Evolutionary conservation across 2,888 invertebrate species (phyloP).

Genomic region (Bimastos eiseni): DNA sequence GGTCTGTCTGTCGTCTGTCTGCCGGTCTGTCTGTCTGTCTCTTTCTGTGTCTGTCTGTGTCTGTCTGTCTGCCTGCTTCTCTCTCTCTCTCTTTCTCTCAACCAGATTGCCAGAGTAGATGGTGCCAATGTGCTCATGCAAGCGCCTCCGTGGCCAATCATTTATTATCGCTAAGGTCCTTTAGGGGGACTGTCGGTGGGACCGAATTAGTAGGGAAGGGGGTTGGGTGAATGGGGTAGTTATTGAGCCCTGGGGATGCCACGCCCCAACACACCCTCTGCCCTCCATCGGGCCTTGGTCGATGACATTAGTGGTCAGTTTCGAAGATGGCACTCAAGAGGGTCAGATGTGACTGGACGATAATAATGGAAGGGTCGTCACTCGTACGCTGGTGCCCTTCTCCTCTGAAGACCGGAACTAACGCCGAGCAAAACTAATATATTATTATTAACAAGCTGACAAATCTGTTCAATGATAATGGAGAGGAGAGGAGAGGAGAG

Average conservation of each 20-base stretch:
- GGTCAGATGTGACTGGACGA: background rate
- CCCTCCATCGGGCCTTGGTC: background rate
- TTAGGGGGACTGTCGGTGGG: conserved; percentile 13
- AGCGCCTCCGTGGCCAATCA: background rate
- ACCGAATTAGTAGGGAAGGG: background rate
- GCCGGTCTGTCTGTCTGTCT: too few species aligned
- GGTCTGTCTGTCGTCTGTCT: too few species aligned
- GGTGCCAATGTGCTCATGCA: background rate
- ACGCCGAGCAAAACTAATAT: background rate
- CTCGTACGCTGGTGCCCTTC: background rate
- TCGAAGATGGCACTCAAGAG: background rate
- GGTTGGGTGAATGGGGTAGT: conserved; percentile 5
- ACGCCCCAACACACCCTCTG: background rate
- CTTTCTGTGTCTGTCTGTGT: too few species aligned
- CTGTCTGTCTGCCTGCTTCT: too few species aligned
- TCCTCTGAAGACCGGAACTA: background rate
- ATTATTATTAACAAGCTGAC: background rate
- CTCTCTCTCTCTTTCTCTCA: too few species aligned
- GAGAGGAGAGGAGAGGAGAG: background rate
- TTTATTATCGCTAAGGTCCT: background rate
- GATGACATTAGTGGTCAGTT: background rate
- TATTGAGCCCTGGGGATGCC: background rate
- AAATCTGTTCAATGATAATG: background rate
- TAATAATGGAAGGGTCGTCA: background rate
- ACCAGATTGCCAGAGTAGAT: background rate